phyloP scores from a whole-genome alignment of 2,888 invertebrate genomes.

The Lasioglossum vierecki region DNA sequence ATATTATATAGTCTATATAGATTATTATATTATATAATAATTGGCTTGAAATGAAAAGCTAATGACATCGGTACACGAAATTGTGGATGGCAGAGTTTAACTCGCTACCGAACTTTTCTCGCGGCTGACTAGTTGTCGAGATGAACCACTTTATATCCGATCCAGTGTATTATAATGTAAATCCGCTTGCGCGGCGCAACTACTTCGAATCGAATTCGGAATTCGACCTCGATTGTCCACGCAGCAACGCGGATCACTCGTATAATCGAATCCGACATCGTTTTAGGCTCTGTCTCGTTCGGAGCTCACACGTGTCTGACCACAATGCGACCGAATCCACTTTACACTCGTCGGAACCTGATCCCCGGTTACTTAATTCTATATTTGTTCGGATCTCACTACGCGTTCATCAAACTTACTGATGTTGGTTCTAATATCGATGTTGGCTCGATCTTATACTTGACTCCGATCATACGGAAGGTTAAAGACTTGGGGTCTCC shows the following conservation, averaged over 20 bases:
- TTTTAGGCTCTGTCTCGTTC: not conserved
- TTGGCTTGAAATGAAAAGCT: not conserved
- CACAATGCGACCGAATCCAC: constrained; percentile 4
- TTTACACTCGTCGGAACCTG: not conserved
- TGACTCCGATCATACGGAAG: too few species aligned
- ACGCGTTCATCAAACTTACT: not conserved
- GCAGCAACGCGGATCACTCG: constrained; percentile 9
- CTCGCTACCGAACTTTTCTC: constrained; percentile 9
- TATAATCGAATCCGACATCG: constrained; percentile 16
- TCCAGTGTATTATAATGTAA: constrained; percentile 3
- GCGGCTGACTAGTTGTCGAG: not conserved
- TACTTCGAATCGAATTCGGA: constrained; percentile 27
- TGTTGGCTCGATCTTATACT: too few species aligned
- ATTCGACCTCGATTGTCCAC: not conserved
- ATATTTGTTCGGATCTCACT: not conserved
- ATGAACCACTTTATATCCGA: constrained; percentile 9
- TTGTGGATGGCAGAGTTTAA: not conserved
- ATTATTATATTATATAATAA: too few species aligned
- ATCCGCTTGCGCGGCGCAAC: not conserved
- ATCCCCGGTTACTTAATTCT: not conserved
- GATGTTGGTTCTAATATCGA: too few species aligned
- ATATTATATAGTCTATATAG: too few species aligned
- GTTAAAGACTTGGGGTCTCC: not conserved
- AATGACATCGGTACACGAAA: not conserved
- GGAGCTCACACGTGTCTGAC: not conserved